phyloP scores from a whole-genome alignment of 1,140 invertebrate genomes.

The Leptinotarsa texana region DNA sequence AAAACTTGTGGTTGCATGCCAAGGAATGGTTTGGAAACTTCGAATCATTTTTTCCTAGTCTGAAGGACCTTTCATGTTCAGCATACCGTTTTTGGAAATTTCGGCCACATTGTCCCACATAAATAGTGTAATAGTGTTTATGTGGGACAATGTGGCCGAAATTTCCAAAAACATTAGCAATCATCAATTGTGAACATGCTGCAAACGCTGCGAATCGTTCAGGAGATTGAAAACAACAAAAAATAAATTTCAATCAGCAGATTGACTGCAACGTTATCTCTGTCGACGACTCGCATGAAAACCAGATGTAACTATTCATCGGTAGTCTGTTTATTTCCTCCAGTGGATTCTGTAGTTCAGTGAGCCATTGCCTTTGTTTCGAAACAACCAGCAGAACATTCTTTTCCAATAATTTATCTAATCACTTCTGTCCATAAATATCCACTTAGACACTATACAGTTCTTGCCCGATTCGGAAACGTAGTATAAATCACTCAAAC shows the following conservation, averaged over 20 bases:
- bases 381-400: slow-evolving; percentile 6
- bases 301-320: not conserved
- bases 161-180: too few relatives aligned
- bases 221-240: not conserved
- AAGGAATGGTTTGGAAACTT: too few relatives aligned
- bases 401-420: slow-evolving; percentile 26
- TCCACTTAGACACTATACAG: slow-evolving; percentile 25
- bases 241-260: not conserved
- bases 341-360: not conserved
- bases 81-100: too few relatives aligned
- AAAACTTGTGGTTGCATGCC: too few relatives aligned
- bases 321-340: not conserved
- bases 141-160: too few relatives aligned
- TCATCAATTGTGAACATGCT: too few relatives aligned
- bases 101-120: too few relatives aligned
- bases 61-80: too few relatives aligned
- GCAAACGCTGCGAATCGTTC: too few relatives aligned
- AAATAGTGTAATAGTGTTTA: too few relatives aligned
- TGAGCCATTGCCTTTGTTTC: not conserved
- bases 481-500: slow-evolving; percentile 22
- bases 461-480: slow-evolving; percentile 16
- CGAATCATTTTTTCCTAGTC: too few relatives aligned
- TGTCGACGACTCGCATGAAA: not conserved
- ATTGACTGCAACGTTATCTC: not conserved
- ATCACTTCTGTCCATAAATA: slow-evolving; percentile 28